Base-by-base conservation (phyloP, 2,797 vertebrate species). In the Phataginus tetradactyla region DNA sequence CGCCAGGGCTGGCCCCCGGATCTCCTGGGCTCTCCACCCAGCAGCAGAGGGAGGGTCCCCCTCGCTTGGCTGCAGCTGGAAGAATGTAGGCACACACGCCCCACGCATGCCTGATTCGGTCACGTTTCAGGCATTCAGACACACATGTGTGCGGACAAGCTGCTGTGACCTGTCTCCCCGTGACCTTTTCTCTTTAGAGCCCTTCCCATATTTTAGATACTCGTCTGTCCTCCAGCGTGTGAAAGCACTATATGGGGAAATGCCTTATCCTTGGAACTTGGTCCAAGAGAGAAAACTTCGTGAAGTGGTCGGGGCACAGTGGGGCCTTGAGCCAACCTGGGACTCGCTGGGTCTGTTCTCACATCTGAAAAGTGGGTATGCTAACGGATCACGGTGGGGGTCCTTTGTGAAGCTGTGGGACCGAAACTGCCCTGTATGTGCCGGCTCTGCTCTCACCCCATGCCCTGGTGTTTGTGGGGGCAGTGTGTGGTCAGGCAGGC, bases 391-490 rank as follows among this genome's bases (percentile, higher is more conserved):
- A 3, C 7, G 1, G 15, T 53, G 4, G 34, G n/a, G 61, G 2
- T 8, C 18, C 45, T 9, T 25, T 6, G 1, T 37, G 3, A 25
- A 6, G 32, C 25, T 25, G 23, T 17, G 29, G 37, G 4, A 0
- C 11, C 1, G 1, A 4, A 1, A 13, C 61, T 39, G 1, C 71
- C 20, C 29, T 1, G 23, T 29, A 4, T 0, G 0, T 4, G 42
- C 13, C 1, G 14, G 17, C 49, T 68, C 11, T 20, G 34, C 0
- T 3, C n/a, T 63, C 27, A 3, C 0, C 37, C 32, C 2, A 0
- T 49, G 39, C 32, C 51, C 59, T 72, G 9, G 0, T n/a, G 59
- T 69, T 18, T 27, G 13, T 7, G n/a, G 32, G n/a, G 66, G 53
- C 20, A 12, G n/a, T 55, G 18, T 0, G 0, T 10, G 17, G 17